Percentiles rank a stretch among this genome's conserved stretches.
Conservation (phyloP, 2,888 invertebrate species). For the Carcina quercana region DNA sequence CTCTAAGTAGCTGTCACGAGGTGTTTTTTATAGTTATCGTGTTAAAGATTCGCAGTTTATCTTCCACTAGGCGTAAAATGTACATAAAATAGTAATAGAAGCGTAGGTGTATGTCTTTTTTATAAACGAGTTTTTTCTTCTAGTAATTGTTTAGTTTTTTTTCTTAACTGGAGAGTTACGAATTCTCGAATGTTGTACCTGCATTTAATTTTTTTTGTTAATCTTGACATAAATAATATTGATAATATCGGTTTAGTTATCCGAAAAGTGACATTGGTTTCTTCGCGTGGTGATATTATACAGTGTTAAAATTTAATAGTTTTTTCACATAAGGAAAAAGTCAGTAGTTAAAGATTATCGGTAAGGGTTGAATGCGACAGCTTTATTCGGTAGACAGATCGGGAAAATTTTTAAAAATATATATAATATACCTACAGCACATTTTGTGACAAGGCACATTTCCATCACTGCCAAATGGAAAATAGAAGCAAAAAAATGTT, state of each 20-base stretch:
- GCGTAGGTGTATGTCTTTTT: slow-evolving; percentile 56
- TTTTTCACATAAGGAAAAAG: slow-evolving; percentile 60
- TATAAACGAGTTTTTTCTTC: slow-evolving; percentile 55
- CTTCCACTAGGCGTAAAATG: slow-evolving; percentile 69
- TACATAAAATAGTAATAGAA: slow-evolving; percentile 63
- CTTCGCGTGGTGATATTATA: slow-evolving; percentile 48
- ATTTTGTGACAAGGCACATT: slow-evolving; percentile 72
- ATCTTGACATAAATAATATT: slow-evolving; percentile 69
- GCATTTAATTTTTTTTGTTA: slow-evolving; percentile 69
- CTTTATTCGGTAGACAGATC: slow-evolving; percentile 63
- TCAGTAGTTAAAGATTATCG: slow-evolving; percentile 64
- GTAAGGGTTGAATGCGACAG: slow-evolving; percentile 67
- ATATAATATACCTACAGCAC: slow-evolving; percentile 40
- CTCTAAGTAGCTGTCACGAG: slow-evolving; percentile 55
- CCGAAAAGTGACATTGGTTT: slow-evolving; percentile 54
- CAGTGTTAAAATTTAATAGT: slow-evolving; percentile 44
- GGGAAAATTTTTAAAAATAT: slow-evolving; percentile 38
- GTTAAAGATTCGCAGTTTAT: slow-evolving; percentile 74
- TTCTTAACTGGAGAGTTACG: slow-evolving; percentile 64
- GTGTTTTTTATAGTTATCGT: slow-evolving; percentile 59
- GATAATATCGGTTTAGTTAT: slow-evolving; percentile 59
- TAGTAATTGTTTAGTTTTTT: slow-evolving; percentile 68
- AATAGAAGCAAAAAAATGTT: slow-evolving; percentile 43
- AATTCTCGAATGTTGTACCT: slow-evolving; percentile 76
- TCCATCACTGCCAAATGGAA: slow-evolving; percentile 71